Conservation (phyloP, 2,888 invertebrate species). For the Antheraea yamamai region DNA sequence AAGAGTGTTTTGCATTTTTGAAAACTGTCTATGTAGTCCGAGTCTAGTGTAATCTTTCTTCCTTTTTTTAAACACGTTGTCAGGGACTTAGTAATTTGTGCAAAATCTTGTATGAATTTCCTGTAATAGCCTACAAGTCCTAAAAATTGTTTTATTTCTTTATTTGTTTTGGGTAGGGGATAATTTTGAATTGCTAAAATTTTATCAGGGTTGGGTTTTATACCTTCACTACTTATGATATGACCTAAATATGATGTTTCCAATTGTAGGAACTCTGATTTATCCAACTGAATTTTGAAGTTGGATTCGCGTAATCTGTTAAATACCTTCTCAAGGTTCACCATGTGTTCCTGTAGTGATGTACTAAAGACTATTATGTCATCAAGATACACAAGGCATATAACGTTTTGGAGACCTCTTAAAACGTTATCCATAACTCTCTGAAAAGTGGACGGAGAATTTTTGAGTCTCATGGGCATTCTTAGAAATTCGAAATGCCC, state of each 20-base stretch:
- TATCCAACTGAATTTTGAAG: too few species aligned
- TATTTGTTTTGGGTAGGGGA: slow-evolving; percentile 34
- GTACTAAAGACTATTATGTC: too few species aligned
- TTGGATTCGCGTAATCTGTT: too few species aligned
- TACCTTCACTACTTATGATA: neutral
- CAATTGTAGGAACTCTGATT: neutral
- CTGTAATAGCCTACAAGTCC: slow-evolving; percentile 40
- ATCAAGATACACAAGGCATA: too few species aligned
- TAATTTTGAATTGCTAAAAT: slow-evolving; percentile 27
- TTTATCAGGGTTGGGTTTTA: neutral
- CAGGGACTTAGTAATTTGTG: slow-evolving; percentile 33
- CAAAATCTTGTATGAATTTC: slow-evolving; percentile 40
- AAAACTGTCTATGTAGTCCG: slow-evolving; percentile 33
- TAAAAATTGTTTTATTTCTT: slow-evolving; percentile 37
- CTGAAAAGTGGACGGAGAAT: neutral
- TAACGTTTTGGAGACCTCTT: neutral
- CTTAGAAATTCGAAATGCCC: slow-evolving; percentile 30
- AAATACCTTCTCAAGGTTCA: too few species aligned
- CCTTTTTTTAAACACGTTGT: slow-evolving; percentile 33
- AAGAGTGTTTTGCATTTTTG: slow-evolving; percentile 30
- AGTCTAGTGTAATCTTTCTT: slow-evolving; percentile 24
- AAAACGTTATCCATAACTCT: neutral
- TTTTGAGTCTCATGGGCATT: too few species aligned
- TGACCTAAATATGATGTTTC: neutral
- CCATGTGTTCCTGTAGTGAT: too few species aligned